phyloP scores from a whole-genome alignment of 2,888 invertebrate species.

The Quadroppia sp. region DNA sequence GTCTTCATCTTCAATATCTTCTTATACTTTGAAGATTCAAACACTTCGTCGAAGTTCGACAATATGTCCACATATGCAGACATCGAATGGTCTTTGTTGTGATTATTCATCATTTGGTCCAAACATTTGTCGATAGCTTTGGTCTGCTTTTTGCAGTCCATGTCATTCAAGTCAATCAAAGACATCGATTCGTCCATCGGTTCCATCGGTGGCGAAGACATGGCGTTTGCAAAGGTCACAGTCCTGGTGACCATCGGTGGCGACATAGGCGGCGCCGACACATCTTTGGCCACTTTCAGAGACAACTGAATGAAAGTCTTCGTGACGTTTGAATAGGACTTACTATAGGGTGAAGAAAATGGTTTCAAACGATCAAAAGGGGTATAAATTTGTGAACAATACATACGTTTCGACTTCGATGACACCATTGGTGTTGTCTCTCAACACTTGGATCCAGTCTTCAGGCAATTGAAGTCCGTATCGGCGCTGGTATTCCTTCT shows the following conservation, averaged over 20 bases:
- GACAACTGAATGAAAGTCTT: slow-evolving; percentile 5
- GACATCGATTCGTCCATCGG: background rate
- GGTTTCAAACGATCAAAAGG: background rate
- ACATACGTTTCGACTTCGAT: slow-evolving; percentile 13
- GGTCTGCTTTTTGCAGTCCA: no score
- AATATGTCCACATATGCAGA: no score
- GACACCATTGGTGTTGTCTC: background rate
- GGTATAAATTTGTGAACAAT: background rate
- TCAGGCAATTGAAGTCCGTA: background rate
- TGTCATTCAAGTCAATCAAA: no score
- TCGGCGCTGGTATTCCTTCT: background rate
- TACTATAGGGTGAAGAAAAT: background rate
- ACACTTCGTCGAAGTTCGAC: no score
- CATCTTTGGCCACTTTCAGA: background rate
- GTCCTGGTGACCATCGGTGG: background rate
- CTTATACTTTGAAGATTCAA: no score
- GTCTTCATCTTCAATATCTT: no score
- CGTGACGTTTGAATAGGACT: background rate
- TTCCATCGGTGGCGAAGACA: no score
- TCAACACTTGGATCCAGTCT: background rate
- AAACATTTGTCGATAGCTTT: no score
- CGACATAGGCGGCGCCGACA: background rate
- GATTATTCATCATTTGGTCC: no score
- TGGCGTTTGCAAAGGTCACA: no score
- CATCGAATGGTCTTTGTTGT: no score